Evolutionary conservation across 2,888 invertebrate genomes (phyloP), one percentile per base, ranked within the genome.

Genomic region (Habrosyne pyritoides): DNA sequence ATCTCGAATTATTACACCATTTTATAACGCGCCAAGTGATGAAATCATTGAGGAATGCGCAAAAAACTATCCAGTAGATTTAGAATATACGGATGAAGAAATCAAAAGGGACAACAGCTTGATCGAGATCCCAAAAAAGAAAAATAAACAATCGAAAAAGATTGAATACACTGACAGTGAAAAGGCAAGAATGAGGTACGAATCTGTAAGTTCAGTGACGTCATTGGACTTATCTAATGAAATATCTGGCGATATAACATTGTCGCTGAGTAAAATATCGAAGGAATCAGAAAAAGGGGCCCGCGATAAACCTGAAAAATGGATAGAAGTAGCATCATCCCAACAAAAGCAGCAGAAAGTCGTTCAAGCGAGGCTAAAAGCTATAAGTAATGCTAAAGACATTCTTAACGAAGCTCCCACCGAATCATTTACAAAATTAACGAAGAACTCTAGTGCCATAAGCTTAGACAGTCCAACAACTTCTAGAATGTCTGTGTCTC

Each of bases 1-100:
- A 3, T 94, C 94, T 24, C 88, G 96, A 51, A 86, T 95, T 2
- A 94, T 96, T n/a, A 95, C 96, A 0, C 96, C 96, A 0, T 95
- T 94, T 73, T 94, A 90, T 21, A 93, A 94, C 49, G 95, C 95
- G 0, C 93, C 94, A 0, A 83, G 80, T 3, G 95, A 96, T 75
- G 95, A 95, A 59, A 73, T 79, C 0, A 87, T 95, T 30, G 77
- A 88, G 33, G 87, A 89, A 51, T 86, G 86, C 14, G 84, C 83
- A 12, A 86, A 83, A 55, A 79, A 63, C 22, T 82, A 76, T 64
- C 93, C 94, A 0, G 81, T 94, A 1, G 89, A 93, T 57, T 71
- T 94, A 47, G 86, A 93, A 10, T 69, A 93, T 36, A 87, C 91
- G 2, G 89, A 89, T 30, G 93, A 94, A 28, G 93, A 94, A 52